These are phyloP conservation scores for Corythoichthys intestinalis DNA, from an alignment of 2,113 vertebrate species.

Conservation along the genomic window DNA sequence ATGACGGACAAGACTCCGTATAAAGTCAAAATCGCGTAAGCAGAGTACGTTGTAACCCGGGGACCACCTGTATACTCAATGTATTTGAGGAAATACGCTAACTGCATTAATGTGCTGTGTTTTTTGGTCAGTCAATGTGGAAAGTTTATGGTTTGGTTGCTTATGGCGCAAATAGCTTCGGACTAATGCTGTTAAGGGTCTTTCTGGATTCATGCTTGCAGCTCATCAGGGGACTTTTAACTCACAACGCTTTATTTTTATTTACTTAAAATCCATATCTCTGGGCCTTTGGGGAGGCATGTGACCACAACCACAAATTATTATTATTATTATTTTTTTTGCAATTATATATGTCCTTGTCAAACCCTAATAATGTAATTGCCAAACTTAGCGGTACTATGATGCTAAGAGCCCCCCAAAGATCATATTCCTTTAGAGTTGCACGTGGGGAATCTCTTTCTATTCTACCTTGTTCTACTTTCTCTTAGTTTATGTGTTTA, in stretches of 20 bases:
- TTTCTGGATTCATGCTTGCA: constrained; percentile 34
- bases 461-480: constrained; percentile 26
- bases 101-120: constrained; percentile 5
- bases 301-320: neutral
- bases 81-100: neutral
- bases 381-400: neutral
- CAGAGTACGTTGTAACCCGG: no score
- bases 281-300: constrained; percentile 39
- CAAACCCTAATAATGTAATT: neutral
- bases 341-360: neutral
- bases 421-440: constrained; percentile 24
- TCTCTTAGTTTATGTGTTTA: constrained; percentile 6
- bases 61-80: neutral
- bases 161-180: constrained; percentile 13
- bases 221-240: constrained; percentile 38
- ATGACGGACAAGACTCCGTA: no score
- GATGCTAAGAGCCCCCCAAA: constrained; percentile 30
- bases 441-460: constrained; percentile 30
- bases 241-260: constrained; percentile 34
- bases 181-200: constrained; percentile 29
- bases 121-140: constrained; percentile 61
- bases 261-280: constrained; percentile 33
- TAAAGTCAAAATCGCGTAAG: no score
- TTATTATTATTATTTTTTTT: neutral
- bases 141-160: constrained; percentile 13